Percentiles rank a stretch among this genome's conserved stretches.
These are phyloP conservation scores for Campaea margaritaria DNA, from an alignment of 2,888 invertebrate genomes.

Conservation along the genomic window DNA sequence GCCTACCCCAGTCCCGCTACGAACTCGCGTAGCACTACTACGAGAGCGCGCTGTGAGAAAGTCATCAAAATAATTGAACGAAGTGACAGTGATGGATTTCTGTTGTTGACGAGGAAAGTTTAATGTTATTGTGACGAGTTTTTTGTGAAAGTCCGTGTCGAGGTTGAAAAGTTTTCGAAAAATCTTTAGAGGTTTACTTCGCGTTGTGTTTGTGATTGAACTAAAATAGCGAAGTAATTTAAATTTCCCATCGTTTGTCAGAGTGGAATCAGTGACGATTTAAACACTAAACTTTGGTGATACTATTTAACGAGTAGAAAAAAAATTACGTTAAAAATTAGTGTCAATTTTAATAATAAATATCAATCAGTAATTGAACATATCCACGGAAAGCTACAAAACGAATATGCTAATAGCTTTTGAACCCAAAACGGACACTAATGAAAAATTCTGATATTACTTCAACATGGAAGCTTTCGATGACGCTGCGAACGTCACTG, in stretches of 20 bases:
- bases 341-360: too few relatives aligned
- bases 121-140: background rate
- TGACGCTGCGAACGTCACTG: conserved; percentile 50
- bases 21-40: conserved; percentile 20
- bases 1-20: conserved; percentile 43
- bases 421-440: conserved; percentile 33
- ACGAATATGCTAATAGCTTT: conserved; percentile 28
- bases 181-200: too few relatives aligned
- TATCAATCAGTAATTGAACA: too few relatives aligned
- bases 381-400: background rate
- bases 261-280: too few relatives aligned
- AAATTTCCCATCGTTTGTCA: too few relatives aligned
- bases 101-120: background rate
- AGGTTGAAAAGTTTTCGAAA: too few relatives aligned
- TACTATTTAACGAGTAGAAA: too few relatives aligned
- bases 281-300: too few relatives aligned
- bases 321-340: too few relatives aligned
- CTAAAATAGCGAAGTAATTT: too few relatives aligned
- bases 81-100: background rate
- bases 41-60: conserved; percentile 12
- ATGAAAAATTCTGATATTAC: conserved; percentile 65
- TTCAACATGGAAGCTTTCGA: conserved; percentile 56
- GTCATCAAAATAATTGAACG: background rate
- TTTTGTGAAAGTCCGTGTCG: too few relatives aligned
- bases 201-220: too few relatives aligned